Conservation (phyloP, 92 coral and sea anemone genomes). For the Bergia puertoricense region DNA sequence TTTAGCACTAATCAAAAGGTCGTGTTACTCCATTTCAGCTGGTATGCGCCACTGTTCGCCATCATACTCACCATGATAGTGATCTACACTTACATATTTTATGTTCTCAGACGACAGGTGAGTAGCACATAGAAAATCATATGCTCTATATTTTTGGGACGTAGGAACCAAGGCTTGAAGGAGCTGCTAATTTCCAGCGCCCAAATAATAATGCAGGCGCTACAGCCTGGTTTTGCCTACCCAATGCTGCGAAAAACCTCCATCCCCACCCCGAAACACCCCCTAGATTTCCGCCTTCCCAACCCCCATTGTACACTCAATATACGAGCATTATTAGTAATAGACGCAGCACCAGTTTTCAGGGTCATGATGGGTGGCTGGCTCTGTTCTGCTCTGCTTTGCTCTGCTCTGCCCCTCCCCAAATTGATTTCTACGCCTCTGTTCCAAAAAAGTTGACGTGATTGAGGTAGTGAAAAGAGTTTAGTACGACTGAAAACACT, state of each 20-base stretch:
- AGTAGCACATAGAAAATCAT: neutral
- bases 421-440: too few relatives aligned
- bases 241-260: too few relatives aligned
- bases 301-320: too few relatives aligned
- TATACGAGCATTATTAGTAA: neutral
- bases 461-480: too few relatives aligned
- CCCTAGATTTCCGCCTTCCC: too few relatives aligned
- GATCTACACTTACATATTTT: conserved; percentile 31
- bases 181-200: neutral
- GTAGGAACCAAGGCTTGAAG: neutral
- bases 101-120: conserved; percentile 49
- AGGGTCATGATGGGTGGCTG: neutral
- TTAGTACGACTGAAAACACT: neutral
- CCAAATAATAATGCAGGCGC: neutral
- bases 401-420: too few relatives aligned
- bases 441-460: too few relatives aligned
- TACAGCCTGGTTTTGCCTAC: neutral
- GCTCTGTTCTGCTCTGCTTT: too few relatives aligned
- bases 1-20: neutral
- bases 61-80: conserved; percentile 47
- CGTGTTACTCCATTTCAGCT: conserved; percentile 14
- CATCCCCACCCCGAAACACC: too few relatives aligned
- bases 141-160: neutral
- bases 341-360: neutral
- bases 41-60: conserved; percentile 47